These are phyloP conservation scores for Eufriesea mexicana DNA, from an alignment of 1,140 invertebrate genomes.

Conservation along the genomic window DNA sequence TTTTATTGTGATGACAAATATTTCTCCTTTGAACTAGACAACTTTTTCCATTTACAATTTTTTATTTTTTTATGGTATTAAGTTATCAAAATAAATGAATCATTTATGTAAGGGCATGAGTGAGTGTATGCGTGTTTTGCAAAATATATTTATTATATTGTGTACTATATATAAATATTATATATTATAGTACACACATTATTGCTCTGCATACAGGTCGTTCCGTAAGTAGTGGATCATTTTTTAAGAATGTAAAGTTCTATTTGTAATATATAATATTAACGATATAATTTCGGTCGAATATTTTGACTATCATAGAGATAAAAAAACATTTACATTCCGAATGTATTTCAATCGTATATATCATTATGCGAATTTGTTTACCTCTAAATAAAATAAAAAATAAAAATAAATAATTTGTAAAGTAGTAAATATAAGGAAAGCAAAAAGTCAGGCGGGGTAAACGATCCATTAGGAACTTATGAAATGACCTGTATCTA, in stretches of 20 bases:
- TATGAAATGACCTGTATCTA: conserved; percentile 65
- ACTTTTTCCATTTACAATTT: conserved; percentile 7
- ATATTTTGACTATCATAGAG: neutral
- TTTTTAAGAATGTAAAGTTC: neutral
- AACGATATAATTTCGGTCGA: neutral
- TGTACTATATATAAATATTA: conserved; percentile 38
- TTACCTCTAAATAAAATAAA: neutral
- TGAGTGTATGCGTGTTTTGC: neutral
- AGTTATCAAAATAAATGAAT: conserved; percentile 23
- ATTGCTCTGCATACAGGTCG: conserved; percentile 24
- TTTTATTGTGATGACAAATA: neutral
- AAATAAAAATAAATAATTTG: neutral
- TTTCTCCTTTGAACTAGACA: neutral
- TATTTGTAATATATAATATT: neutral
- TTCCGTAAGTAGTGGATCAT: conserved; percentile 22
- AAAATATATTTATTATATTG: conserved; percentile 45
- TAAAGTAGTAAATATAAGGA: neutral
- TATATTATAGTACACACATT: conserved; percentile 39
- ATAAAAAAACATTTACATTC: neutral
- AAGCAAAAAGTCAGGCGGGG: too few relatives aligned
- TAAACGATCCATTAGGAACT: neutral
- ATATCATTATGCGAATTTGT: neutral
- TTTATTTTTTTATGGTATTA: conserved; percentile 26
- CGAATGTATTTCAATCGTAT: neutral
- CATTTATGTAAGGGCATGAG: neutral